Conservation (phyloP, 1,140 invertebrate genomes). For the Trichonephila clavata region DNA sequence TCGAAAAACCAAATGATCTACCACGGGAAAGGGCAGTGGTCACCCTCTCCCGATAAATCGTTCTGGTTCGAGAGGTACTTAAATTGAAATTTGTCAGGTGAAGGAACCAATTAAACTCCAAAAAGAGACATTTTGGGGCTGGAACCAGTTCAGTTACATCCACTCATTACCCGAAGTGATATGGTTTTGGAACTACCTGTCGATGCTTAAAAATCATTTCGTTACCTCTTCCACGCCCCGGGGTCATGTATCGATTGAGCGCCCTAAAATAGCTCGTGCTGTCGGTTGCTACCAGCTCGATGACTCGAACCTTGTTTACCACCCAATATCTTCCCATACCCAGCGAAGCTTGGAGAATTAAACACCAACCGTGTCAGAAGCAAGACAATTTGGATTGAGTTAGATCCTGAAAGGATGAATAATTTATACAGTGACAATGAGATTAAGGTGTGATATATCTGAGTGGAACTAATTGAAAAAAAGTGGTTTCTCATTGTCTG, state of each 20-base stretch:
- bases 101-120: conserved; percentile 64
- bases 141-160: conserved; percentile 39
- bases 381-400: background rate
- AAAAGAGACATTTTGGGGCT: conserved; percentile 32
- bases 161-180: background rate
- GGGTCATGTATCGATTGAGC: background rate
- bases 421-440: background rate
- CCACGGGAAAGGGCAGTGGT: background rate
- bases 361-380: background rate
- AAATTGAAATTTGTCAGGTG: conserved; percentile 44
- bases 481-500: background rate
- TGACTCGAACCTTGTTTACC: background rate
- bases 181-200: background rate
- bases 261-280: background rate
- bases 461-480: background rate
- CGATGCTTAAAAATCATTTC: background rate
- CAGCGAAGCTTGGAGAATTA: background rate
- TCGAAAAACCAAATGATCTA: background rate
- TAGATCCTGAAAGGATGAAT: background rate
- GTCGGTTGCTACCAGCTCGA: background rate
- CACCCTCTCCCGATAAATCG: conserved; percentile 42
- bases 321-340: background rate
- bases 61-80: background rate
- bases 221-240: background rate
- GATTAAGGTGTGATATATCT: background rate